Percentiles rank a stretch among this genome's conserved stretches.
These are phyloP conservation scores for Borostomias antarcticus DNA, from an alignment of 2,797 vertebrate genomes.

Conservation along the genomic window DNA sequence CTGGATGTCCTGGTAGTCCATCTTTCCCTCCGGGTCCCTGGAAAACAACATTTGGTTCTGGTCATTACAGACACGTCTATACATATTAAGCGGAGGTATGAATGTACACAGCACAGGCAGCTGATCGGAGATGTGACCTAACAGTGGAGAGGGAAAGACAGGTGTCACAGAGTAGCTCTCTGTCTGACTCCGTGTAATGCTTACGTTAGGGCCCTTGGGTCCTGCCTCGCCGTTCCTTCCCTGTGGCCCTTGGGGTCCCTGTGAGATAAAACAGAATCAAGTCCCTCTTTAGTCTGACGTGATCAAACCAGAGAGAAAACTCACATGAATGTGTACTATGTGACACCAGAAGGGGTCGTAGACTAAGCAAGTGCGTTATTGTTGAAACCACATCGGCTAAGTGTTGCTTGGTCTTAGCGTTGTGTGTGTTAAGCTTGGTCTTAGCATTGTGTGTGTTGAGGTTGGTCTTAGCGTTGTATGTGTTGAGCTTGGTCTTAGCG, in stretches of 20 bases:
- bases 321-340: too few relatives aligned
- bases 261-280: slow-evolving; percentile 32
- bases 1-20: slow-evolving; percentile 88
- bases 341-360: too few relatives aligned
- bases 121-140: not conserved
- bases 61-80: not conserved
- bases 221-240: slow-evolving; percentile 86
- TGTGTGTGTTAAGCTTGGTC: too few relatives aligned
- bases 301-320: too few relatives aligned
- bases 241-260: slow-evolving; percentile 88
- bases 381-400: too few relatives aligned
- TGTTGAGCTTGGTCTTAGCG: too few relatives aligned
- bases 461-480: too few relatives aligned
- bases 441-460: too few relatives aligned
- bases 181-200: slow-evolving; percentile 47
- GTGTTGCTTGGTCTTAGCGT: too few relatives aligned
- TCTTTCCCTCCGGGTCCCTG: slow-evolving; percentile 92
- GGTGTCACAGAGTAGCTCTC: not conserved
- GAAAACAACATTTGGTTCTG: slow-evolving; percentile 32
- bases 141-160: not conserved
- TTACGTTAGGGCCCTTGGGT: slow-evolving; percentile 88
- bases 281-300: too few relatives aligned
- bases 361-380: not conserved
- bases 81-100: not conserved
- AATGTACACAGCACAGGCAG: not conserved